Evolutionary conservation across 2,888 invertebrate species (phyloP).

Genomic region (Beris morrisii): DNA sequence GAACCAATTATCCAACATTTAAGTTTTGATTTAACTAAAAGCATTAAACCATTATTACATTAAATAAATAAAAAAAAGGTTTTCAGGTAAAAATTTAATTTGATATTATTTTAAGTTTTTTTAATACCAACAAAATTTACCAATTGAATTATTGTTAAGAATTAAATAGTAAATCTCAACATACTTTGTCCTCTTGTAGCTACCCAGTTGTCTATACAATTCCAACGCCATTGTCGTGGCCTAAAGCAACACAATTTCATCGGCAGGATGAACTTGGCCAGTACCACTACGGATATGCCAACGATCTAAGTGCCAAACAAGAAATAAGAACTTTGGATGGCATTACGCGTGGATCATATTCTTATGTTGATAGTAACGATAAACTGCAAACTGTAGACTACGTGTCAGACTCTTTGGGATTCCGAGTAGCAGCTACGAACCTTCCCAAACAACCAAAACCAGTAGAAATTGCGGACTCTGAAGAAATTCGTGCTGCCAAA

Average conservation of each 20-base stretch:
- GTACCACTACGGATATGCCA: slow-evolving; percentile 60
- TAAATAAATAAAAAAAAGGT: too few relatives aligned
- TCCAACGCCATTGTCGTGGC: slow-evolving; percentile 39
- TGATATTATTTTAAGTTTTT: too few relatives aligned
- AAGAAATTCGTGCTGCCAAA: slow-evolving; percentile 38
- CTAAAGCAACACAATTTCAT: slow-evolving; percentile 56
- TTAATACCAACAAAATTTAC: too few relatives aligned
- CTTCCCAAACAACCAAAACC: slow-evolving; percentile 50
- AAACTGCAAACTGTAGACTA: slow-evolving; percentile 59
- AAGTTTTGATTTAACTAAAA: too few relatives aligned
- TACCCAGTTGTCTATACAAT: slow-evolving; percentile 35
- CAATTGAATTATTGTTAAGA: too few relatives aligned
- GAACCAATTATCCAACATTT: too few relatives aligned
- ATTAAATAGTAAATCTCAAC: too few relatives aligned
- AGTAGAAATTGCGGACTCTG: slow-evolving; percentile 38
- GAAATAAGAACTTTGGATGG: slow-evolving; percentile 59
- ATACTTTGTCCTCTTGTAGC: slow-evolving; percentile 5
- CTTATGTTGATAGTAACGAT: slow-evolving; percentile 60
- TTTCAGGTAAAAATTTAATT: too few relatives aligned
- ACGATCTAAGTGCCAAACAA: slow-evolving; percentile 59
- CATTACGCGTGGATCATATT: slow-evolving; percentile 59
- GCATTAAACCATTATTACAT: too few relatives aligned
- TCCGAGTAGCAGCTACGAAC: slow-evolving; percentile 61
- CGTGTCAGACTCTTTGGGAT: slow-evolving; percentile 58
- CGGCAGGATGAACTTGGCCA: slow-evolving; percentile 61